phyloP scores from a whole-genome alignment of 2,888 invertebrate genomes.

The Neelides folsomi region DNA sequence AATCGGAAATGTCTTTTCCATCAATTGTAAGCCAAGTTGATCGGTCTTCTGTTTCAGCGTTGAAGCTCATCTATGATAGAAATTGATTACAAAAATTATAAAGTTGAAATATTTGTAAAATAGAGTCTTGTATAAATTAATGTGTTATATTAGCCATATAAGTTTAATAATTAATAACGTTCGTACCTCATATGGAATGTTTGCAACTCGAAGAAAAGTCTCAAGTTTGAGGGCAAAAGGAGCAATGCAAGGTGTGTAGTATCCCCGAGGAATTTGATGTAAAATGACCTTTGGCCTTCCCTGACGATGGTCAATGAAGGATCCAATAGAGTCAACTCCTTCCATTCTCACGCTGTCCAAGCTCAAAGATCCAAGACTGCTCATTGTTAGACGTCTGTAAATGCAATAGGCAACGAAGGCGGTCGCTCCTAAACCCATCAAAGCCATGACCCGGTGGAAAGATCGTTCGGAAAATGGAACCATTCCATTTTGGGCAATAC shows the following conservation, averaged over 20 bases:
- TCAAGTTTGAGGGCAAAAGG: slow-evolving; percentile 29
- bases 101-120: too few relatives aligned
- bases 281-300: slow-evolving; percentile 12
- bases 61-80: slow-evolving; percentile 8
- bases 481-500: too few relatives aligned
- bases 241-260: slow-evolving; percentile 21
- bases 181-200: slow-evolving; percentile 26
- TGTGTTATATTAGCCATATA: too few relatives aligned
- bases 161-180: too few relatives aligned
- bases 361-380: too few relatives aligned
- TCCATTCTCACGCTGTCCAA: background rate
- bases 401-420: slow-evolving; percentile 15
- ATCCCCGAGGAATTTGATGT: slow-evolving; percentile 20
- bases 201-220: slow-evolving; percentile 27
- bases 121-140: too few relatives aligned
- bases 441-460: slow-evolving; percentile 11
- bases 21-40: slow-evolving; percentile 23
- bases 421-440: slow-evolving; percentile 17
- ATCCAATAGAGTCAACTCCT: background rate
- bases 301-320: background rate
- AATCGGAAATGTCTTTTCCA: slow-evolving; percentile 13
- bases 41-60: background rate
- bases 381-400: slow-evolving; percentile 3
- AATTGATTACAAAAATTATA: too few relatives aligned
- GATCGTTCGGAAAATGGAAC: slow-evolving; percentile 7